Conservation (phyloP, 2,797 vertebrate species). For the Gorsachius magnificus region DNA sequence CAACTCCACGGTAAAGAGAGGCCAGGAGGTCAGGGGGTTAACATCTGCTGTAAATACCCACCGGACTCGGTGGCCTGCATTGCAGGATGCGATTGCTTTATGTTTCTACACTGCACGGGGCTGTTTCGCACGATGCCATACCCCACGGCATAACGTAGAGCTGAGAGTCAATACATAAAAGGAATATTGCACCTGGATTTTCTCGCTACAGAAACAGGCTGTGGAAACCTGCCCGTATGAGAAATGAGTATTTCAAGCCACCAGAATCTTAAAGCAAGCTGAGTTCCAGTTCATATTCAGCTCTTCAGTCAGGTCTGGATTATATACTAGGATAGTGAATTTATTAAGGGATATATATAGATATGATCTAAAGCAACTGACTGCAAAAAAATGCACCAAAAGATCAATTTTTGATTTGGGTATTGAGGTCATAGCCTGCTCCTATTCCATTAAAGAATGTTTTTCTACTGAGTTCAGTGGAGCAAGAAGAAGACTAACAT, state of each 20-base stretch:
- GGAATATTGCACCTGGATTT: background rate
- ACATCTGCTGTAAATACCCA: constrained; percentile 33
- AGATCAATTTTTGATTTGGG: constrained; percentile 41
- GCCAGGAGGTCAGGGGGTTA: background rate
- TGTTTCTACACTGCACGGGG: background rate
- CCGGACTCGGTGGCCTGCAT: background rate
- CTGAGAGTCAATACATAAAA: background rate
- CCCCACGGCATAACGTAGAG: background rate
- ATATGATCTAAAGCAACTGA: constrained; percentile 24
- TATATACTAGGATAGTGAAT: background rate
- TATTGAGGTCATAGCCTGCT: constrained; percentile 40
- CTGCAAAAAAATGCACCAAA: background rate
- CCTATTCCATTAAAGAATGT: constrained; percentile 8
- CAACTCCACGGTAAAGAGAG: background rate
- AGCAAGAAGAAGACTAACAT: constrained; percentile 11
- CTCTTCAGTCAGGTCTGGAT: background rate
- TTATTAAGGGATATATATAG: constrained; percentile 13
- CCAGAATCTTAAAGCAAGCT: background rate
- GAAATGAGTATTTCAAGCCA: background rate
- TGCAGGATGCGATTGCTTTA: background rate
- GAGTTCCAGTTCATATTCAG: background rate
- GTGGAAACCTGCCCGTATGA: background rate
- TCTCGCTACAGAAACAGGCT: background rate
- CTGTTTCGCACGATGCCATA: background rate
- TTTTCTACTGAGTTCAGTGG: constrained; percentile 2